Conservation (phyloP, 2,113 vertebrate genomes). For the Noctilio leporinus region DNA sequence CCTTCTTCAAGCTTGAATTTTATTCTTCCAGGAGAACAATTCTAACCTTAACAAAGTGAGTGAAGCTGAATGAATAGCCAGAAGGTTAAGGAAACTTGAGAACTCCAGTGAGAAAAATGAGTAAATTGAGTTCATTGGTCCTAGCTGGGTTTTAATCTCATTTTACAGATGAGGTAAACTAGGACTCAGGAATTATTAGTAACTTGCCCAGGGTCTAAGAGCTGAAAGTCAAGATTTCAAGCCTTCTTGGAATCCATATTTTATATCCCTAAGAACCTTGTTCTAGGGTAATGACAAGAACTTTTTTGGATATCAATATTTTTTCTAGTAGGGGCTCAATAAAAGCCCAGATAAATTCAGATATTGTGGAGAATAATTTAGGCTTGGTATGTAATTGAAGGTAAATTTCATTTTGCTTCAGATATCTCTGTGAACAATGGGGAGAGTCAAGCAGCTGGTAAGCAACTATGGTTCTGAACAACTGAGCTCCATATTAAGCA, state of each 20-base stretch:
- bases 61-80: background rate
- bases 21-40: background rate
- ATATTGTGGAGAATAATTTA: background rate
- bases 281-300: background rate
- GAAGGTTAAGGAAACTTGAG: background rate
- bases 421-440: background rate
- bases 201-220: background rate
- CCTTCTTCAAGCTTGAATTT: background rate
- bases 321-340: background rate
- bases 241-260: background rate
- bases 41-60: background rate
- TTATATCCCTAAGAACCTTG: background rate
- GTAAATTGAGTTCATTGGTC: background rate
- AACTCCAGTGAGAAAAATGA: background rate
- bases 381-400: background rate
- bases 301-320: background rate
- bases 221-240: background rate
- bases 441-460: constrained; percentile 8
- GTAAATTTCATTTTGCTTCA: constrained; percentile 27
- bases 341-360: background rate
- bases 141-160: background rate
- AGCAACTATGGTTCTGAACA: constrained; percentile 15
- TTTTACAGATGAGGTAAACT: background rate
- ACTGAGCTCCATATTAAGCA: background rate
- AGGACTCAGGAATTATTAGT: background rate